A percentile compares a stretch with the other conserved stretches of the same genome.
Conservation (phyloP, 2,797 vertebrate species). For the Lacerta agilis region DNA sequence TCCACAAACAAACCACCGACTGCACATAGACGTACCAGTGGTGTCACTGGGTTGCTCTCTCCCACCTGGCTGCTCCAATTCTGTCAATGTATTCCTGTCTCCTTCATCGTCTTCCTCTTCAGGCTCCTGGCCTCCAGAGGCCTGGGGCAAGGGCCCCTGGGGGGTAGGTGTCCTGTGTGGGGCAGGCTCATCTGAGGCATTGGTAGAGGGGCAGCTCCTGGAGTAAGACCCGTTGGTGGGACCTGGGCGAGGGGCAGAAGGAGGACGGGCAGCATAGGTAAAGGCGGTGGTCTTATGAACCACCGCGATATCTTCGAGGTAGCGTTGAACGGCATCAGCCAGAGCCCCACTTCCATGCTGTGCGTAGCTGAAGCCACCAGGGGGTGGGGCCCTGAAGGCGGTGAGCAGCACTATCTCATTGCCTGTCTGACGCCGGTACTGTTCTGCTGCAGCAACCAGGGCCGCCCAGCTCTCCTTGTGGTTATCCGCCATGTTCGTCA, state of each 20-base stretch:
- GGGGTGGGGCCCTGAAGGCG: constrained; percentile 82
- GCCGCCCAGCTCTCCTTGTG: constrained; percentile 90
- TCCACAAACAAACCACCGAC: neutral
- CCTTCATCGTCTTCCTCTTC: constrained; percentile 81
- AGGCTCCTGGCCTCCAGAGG: constrained; percentile 56
- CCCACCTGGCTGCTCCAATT: constrained; percentile 64
- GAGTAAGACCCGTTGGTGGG: constrained; percentile 77
- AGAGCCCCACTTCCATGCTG: constrained; percentile 88
- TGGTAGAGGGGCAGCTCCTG: constrained; percentile 87
- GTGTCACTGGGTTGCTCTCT: constrained; percentile 70
- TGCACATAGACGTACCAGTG: constrained; percentile 62
- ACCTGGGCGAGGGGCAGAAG: constrained; percentile 58
- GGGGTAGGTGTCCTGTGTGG: constrained; percentile 5
- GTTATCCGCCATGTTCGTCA: constrained; percentile 87
- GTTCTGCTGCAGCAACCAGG: constrained; percentile 85
- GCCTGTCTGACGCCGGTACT: constrained; percentile 88
- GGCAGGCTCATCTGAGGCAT: constrained; percentile 56
- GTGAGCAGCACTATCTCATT: constrained; percentile 90
- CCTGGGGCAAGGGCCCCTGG: neutral
- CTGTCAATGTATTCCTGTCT: constrained; percentile 74
- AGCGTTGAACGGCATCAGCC: constrained; percentile 85
- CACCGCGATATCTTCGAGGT: constrained; percentile 90
- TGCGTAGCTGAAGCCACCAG: constrained; percentile 80
- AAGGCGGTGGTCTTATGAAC: constrained; percentile 86
- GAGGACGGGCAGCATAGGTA: constrained; percentile 53